These are phyloP conservation scores for Tiphia femorata DNA, from an alignment of 2,888 invertebrate genomes.

Conservation along the genomic window DNA sequence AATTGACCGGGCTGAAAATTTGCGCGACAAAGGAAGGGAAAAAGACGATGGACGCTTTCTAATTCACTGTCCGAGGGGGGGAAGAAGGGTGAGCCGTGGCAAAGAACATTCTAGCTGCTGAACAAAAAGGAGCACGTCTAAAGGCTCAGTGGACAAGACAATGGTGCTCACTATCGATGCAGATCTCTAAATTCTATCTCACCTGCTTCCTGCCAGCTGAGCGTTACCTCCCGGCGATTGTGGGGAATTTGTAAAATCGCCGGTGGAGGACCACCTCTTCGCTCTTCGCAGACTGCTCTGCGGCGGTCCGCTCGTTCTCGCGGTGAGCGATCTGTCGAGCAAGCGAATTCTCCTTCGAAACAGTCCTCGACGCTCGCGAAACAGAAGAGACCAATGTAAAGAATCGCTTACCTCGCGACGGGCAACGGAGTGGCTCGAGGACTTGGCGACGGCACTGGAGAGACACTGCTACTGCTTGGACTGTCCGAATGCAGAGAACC, in stretches of 20 bases:
- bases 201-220: slow-evolving; percentile 69
- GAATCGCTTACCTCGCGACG: slow-evolving; percentile 55
- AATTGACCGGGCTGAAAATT: too few species aligned
- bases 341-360: slow-evolving; percentile 23
- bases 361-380: slow-evolving; percentile 4
- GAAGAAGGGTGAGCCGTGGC: too few species aligned
- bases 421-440: slow-evolving; percentile 80
- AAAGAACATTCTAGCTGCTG: too few species aligned
- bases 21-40: too few species aligned
- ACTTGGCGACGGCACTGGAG: slow-evolving; percentile 85
- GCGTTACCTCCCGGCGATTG: slow-evolving; percentile 60
- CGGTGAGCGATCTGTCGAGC: slow-evolving; percentile 72
- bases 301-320: slow-evolving; percentile 73
- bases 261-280: slow-evolving; percentile 87
- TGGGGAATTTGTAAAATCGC: slow-evolving; percentile 79
- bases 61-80: too few species aligned
- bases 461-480: slow-evolving; percentile 85
- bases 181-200: slow-evolving; percentile 38
- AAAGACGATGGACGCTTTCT: too few species aligned
- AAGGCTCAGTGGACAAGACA: too few species aligned
- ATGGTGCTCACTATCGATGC: too few species aligned
- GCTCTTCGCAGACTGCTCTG: slow-evolving; percentile 72
- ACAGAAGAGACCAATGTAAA: slow-evolving; percentile 2
- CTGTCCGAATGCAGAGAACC: slow-evolving; percentile 87
- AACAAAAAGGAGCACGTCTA: too few species aligned